Evolutionary conservation across 35 echinoderm and acorn worm species (phyloP).

Genomic region (Amphiura filiformis): DNA sequence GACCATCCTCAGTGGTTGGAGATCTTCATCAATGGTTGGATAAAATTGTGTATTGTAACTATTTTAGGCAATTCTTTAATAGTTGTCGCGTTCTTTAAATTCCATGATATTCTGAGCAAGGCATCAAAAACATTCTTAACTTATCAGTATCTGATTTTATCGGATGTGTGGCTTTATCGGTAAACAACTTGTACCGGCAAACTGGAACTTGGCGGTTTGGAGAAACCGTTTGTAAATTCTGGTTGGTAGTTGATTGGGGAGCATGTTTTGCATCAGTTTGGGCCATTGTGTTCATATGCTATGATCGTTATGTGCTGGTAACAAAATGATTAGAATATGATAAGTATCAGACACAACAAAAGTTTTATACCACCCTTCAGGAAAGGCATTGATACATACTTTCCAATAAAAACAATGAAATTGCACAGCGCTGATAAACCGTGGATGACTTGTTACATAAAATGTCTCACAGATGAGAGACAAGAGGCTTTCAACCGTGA

Average conservation of each 20-base stretch:
- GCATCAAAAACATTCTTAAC: background rate
- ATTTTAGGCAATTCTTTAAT: background rate
- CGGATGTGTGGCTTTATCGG: background rate
- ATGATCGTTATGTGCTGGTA: background rate
- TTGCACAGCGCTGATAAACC: no score
- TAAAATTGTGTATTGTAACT: background rate
- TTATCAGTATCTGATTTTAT: background rate
- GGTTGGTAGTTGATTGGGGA: background rate
- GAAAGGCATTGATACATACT: background rate
- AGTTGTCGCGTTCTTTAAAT: background rate
- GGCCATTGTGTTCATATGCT: background rate
- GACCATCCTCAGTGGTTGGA: background rate
- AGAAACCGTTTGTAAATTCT: background rate
- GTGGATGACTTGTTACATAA: background rate
- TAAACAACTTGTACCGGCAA: background rate
- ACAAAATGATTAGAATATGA: background rate
- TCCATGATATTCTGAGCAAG: background rate
- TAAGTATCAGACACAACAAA: background rate
- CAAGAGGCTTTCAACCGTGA: background rate
- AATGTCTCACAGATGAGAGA: background rate
- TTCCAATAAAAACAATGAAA: no score
- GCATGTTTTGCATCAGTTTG: background rate
- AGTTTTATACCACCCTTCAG: background rate
- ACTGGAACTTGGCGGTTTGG: background rate
- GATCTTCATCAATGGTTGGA: background rate